These are phyloP conservation scores for Zosterops lateralis DNA, from an alignment of 2,113 vertebrate genomes.

Conservation along the genomic window DNA sequence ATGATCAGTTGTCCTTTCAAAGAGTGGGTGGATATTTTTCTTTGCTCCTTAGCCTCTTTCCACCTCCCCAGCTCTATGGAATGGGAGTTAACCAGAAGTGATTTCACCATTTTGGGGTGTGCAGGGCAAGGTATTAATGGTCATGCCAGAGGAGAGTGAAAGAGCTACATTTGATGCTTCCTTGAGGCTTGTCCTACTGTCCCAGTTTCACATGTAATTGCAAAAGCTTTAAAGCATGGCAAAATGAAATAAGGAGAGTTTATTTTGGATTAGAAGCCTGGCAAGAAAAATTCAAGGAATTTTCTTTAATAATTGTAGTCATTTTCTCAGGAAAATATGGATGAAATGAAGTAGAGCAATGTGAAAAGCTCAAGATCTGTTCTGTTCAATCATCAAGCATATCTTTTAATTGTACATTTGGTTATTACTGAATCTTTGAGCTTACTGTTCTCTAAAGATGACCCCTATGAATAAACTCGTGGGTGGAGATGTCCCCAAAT, in stretches of 20 bases:
- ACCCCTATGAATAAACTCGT: neutral
- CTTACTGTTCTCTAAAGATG: neutral
- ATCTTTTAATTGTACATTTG: neutral
- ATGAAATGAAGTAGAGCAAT: neutral
- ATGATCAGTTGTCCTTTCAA: neutral
- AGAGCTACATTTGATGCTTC: neutral
- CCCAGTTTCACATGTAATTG: neutral
- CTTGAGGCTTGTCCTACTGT: neutral
- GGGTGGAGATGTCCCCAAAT: neutral
- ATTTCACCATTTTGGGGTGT: neutral
- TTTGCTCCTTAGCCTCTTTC: neutral
- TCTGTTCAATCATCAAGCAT: neutral
- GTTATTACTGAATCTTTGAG: neutral
- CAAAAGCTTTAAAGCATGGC: neutral
- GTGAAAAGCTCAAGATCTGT: neutral
- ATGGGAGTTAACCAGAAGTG: neutral
- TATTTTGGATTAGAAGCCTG: neutral
- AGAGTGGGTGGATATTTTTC: neutral
- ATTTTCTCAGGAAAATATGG: neutral
- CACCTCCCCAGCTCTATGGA: neutral
- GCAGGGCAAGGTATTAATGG: neutral
- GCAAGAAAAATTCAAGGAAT: neutral
- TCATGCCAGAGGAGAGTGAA: neutral
- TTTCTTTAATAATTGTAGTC: neutral
- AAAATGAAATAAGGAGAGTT: neutral